Evolutionary conservation across 2,113 vertebrate genomes (phyloP), one percentile per base, ranked within the genome.

Genomic region (Alces alces): DNA sequence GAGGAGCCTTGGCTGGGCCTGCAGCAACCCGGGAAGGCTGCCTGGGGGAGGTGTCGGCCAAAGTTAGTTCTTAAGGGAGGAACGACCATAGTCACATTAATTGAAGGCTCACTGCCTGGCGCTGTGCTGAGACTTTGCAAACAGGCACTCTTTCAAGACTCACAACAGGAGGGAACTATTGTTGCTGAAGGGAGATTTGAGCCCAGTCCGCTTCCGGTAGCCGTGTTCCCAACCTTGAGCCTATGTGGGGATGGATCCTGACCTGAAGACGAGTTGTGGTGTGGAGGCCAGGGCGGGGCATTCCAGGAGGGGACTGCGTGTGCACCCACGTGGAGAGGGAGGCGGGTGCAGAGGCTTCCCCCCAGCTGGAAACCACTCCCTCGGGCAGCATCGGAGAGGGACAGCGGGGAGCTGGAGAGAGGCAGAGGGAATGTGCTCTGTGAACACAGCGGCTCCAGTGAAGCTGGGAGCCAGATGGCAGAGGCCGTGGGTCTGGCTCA

Each of bases 381-480:
- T 50, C 2, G 6, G 57, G 30, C 60, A 79, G 84, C 58, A 57
- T 28, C 6, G 0, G 28, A 39, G 30, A 86, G 33, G 57, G n/a
- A 60, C 89, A 66, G 80, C 33, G 6, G 0, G 50, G 52, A 23
- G 14, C 33, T 33, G 14, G 2, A 28, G 43, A 87, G 76, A 83
- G 54, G 60, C 1, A 5, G 84, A 58, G 25, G 60, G n/a, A 54
- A 54, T 10, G 47, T 73, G 39, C 39, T 93, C 85, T 47, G 27
- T 30, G 78, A 70, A 89, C 4, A 1, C 93, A 89, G 93, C 95
- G 83, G 86, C 52, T 47, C 79, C 55, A 70, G 60, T 0, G 0
- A 23, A 6, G 33, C 58, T 13, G 66, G 33, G 11, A 83, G 80
- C 39, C 80, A 86, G 89, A 96, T 80, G 94, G 88, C 11, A 80